Percentiles rank a stretch among this genome's conserved stretches.
phyloP scores from a whole-genome alignment of 2,113 vertebrate species.

The Montifringilla adamsi region DNA sequence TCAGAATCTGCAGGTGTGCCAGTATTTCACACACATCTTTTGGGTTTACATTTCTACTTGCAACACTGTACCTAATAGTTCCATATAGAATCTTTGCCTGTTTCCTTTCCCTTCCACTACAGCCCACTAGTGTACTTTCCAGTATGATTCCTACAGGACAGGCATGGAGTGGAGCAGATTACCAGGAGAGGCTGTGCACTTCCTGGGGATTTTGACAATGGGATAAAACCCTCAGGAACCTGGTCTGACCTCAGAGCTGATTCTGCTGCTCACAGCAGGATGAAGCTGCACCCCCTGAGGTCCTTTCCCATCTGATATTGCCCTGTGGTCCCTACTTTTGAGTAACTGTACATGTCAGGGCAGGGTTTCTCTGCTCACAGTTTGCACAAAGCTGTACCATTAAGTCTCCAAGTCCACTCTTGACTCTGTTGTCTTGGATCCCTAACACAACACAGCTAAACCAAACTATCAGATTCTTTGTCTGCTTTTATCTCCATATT shows the following conservation, averaged over 20 bases:
- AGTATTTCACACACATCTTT: background rate
- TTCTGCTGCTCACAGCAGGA: background rate
- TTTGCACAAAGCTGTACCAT: background rate
- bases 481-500: background rate
- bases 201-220: background rate
- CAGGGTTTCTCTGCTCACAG: background rate
- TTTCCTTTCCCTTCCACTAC: background rate
- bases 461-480: background rate
- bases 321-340: background rate
- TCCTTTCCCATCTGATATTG: background rate
- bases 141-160: background rate
- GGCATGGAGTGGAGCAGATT: background rate
- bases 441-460: background rate
- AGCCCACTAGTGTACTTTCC: background rate
- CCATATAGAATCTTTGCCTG: background rate
- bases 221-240: background rate
- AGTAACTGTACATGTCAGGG: background rate
- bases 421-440: background rate
- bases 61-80: background rate
- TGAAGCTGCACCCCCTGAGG: background rate
- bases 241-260: background rate
- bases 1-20: background rate
- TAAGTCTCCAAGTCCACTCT: background rate
- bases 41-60: background rate
- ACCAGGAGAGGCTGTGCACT: background rate